Evolutionary conservation across 2,888 invertebrate species (phyloP), one percentile per base, ranked within the genome.

Genomic region (Opisthograptis luteolata): DNA sequence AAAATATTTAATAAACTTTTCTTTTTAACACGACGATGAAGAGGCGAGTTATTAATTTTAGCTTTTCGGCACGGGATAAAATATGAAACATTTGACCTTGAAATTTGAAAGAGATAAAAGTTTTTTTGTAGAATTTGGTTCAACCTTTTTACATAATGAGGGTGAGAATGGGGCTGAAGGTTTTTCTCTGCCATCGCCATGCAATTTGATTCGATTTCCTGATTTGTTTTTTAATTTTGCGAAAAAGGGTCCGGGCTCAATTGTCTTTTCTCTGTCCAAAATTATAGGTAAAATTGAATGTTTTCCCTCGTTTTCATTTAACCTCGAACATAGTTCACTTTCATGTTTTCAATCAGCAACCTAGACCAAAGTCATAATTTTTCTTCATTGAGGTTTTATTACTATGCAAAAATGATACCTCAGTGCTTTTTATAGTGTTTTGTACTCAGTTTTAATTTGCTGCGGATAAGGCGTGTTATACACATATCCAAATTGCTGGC

Each of bases 101-200:
- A 67, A 66, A 66, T 70, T 63, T 61, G 52, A 65, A 62, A 62
- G 60, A 59, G 65, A 70, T 68, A 68, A 66, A 67, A 49, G 57
- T 57, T 36, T 63, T 31, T 63, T 64, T 60, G 49, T 43, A 40
- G 55, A 57, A 55, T 66, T 50, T 60, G 58, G 44, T 36, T 53
- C 46, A 61, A 66, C 65, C 69, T 66, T 73, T 71, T 70, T 64
- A 60, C 59, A 58, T 66, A 67, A 71, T 66, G 60, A 59, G 54
- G 58, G 62, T 62, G 64, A 58, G 55, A 63, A 62, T 62, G 57
- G 63, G 50, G 51, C 13, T 20, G 15, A 39, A 37, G 22, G 27
- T 8, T 42, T 41, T 32, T 41, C 30, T 39, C 35, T 25, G 47
- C 47, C 47, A 48, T 48, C 32, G 41, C 27, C 36, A 37, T 37